Conservation (phyloP, 1,140 invertebrate genomes). For the Lamellibrachia luymesi region DNA sequence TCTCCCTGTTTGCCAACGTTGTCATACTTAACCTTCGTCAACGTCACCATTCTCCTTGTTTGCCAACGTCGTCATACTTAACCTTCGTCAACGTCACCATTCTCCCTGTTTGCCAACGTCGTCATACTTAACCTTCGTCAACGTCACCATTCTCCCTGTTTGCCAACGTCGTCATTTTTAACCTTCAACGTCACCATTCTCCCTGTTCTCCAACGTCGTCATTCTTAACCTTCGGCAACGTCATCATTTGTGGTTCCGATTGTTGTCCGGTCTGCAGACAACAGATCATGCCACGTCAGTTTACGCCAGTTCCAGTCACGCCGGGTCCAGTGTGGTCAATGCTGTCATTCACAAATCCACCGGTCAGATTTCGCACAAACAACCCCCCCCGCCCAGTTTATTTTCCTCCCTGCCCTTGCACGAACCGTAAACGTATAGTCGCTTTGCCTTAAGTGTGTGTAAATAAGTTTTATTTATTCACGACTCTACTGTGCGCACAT, state of each 20-base stretch:
- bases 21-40: no score
- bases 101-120: no score
- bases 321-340: not conserved
- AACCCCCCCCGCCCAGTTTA: not conserved
- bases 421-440: not conserved
- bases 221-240: not conserved
- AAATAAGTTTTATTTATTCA: not conserved
- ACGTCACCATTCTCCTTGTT: no score
- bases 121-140: no score
- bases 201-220: not conserved
- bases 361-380: not conserved
- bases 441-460: not conserved
- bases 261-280: not conserved
- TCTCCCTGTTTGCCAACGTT: no score
- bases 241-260: not conserved
- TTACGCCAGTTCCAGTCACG: not conserved
- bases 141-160: not conserved
- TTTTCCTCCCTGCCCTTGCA: not conserved
- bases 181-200: not conserved
- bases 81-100: no score
- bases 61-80: no score
- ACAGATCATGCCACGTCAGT: not conserved
- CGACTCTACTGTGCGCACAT: not conserved
- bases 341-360: not conserved
- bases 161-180: not conserved